Conservation (phyloP, 2,113 vertebrate genomes). For the Pampusana beccarii region DNA sequence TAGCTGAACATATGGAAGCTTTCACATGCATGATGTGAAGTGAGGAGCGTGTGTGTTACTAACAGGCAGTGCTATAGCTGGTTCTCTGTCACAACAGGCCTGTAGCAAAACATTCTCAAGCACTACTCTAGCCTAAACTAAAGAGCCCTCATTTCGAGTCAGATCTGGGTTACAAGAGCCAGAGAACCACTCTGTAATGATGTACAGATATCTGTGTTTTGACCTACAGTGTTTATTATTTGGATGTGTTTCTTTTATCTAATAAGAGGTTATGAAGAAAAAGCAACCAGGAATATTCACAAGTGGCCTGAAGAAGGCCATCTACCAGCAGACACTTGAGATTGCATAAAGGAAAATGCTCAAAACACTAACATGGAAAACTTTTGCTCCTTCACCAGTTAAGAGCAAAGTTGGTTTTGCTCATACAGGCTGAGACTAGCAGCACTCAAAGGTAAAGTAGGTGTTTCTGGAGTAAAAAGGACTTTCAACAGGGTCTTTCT, state of each 20-base stretch:
- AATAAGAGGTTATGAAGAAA: neutral
- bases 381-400: neutral
- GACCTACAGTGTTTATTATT: neutral
- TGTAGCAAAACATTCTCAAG: neutral
- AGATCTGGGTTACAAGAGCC: neutral
- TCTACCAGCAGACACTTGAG: neutral
- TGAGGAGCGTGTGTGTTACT: neutral
- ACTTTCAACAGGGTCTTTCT: neutral
- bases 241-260: neutral
- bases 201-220: neutral
- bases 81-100: neutral
- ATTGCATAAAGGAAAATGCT: neutral
- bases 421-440: neutral
- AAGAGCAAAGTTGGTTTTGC: neutral
- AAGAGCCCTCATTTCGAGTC: neutral
- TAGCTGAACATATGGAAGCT: conserved; percentile 28
- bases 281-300: neutral
- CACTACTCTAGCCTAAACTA: neutral
- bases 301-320: neutral
- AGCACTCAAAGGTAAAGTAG: neutral
- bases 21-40: neutral
- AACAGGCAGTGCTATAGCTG: neutral
- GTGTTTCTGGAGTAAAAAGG: neutral
- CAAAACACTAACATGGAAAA: neutral
- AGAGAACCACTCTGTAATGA: neutral